Evolutionary conservation across 2,113 vertebrate genomes (phyloP).

Genomic region (Cariama cristata): DNA sequence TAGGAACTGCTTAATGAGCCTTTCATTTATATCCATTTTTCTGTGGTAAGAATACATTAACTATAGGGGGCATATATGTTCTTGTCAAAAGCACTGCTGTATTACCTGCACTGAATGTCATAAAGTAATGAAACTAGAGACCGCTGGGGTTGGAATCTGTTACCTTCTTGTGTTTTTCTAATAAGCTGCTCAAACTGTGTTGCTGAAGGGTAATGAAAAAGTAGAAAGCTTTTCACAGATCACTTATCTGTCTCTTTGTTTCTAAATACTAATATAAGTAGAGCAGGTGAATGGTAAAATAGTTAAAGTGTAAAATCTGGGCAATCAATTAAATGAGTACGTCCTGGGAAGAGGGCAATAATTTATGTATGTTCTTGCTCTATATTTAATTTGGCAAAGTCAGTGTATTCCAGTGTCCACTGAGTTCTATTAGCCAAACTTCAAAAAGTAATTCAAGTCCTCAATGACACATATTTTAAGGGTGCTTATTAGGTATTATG

Average conservation of each 20-base stretch:
- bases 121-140: slow-evolving; percentile 58
- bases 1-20: background rate
- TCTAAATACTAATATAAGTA: slow-evolving; percentile 33
- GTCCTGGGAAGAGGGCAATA: background rate
- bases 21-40: background rate
- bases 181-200: slow-evolving; percentile 41
- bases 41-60: background rate
- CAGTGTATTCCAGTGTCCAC: background rate
- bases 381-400: slow-evolving; percentile 56
- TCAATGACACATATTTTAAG: background rate
- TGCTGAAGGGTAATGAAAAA: slow-evolving; percentile 56
- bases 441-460: background rate
- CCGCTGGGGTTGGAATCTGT: slow-evolving; percentile 18
- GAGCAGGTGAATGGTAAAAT: slow-evolving; percentile 57
- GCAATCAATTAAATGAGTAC: slow-evolving; percentile 23
- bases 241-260: slow-evolving; percentile 63
- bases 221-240: slow-evolving; percentile 58
- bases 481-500: background rate
- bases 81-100: background rate
- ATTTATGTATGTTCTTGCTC: slow-evolving; percentile 54
- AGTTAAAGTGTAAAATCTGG: slow-evolving; percentile 63
- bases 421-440: background rate
- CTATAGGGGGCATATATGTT: slow-evolving; percentile 30
- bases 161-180: slow-evolving; percentile 67
- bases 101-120: background rate